phyloP scores from a whole-genome alignment of 1,140 invertebrate species.

The Drosophila novamexicana region DNA sequence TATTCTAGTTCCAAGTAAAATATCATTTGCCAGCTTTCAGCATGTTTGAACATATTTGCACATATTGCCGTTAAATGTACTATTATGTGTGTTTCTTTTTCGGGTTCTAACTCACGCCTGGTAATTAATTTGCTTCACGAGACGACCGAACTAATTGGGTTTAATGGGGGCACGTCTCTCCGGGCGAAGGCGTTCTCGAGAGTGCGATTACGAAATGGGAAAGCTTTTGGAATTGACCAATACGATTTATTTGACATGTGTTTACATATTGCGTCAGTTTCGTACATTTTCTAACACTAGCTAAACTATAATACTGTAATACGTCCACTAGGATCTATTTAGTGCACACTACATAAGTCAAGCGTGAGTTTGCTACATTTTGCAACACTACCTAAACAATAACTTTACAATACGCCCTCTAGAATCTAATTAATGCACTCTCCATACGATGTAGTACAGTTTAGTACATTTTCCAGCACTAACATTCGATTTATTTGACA shows the following conservation, averaged over 20 bases:
- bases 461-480: no score
- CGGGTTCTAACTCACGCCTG: constrained; percentile 10
- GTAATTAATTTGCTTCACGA: constrained; percentile 17
- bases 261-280: constrained; percentile 19
- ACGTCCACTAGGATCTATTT: no score
- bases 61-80: constrained; percentile 2
- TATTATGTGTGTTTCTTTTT: neutral
- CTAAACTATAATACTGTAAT: neutral
- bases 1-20: constrained; percentile 38
- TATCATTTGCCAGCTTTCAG: constrained; percentile 11
- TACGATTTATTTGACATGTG: constrained; percentile 31
- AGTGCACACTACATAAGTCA: constrained; percentile 9
- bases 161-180: constrained; percentile 44
- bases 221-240: constrained; percentile 9
- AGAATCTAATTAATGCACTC: no score
- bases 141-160: constrained; percentile 39
- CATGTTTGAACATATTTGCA: constrained; percentile 14
- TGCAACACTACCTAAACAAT: no score
- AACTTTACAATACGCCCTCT: no score
- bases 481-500: no score
- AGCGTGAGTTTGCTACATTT: no score
- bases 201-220: neutral
- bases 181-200: neutral
- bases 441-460: no score
- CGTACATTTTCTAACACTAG: constrained; percentile 15